Conservation (phyloP, 2,888 invertebrate genomes). For the Adelognathus sp. region DNA sequence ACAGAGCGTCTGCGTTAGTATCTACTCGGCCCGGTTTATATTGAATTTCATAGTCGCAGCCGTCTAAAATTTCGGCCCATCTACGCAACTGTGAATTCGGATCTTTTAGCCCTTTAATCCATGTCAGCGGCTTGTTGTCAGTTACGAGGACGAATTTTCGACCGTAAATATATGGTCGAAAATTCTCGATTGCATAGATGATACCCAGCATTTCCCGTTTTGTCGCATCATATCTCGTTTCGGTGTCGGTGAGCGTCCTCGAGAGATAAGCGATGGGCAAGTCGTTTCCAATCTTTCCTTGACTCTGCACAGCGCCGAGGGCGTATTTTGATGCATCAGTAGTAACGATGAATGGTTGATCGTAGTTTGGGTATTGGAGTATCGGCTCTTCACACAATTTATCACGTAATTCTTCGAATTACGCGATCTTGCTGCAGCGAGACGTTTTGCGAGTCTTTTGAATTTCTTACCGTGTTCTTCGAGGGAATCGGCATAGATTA, state of each 20-base stretch:
- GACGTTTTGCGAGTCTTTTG: not conserved
- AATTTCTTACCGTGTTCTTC: not conserved
- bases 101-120: too few species aligned
- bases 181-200: constrained; percentile 32
- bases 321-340: constrained; percentile 64
- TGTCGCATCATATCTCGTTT: constrained; percentile 48
- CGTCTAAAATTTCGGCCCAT: constrained; percentile 22
- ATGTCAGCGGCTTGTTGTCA: too few species aligned
- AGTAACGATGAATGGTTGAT: constrained; percentile 58
- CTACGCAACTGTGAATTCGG: too few species aligned
- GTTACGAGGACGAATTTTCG: constrained; percentile 36
- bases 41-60: constrained; percentile 28
- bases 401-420: constrained; percentile 48
- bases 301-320: constrained; percentile 65
- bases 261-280: constrained; percentile 51
- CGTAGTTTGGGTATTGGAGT: constrained; percentile 62
- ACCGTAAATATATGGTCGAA: constrained; percentile 49
- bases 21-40: constrained; percentile 27
- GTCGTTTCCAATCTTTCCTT: constrained; percentile 55
- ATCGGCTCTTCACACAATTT: too few species aligned
- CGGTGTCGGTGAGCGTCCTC: constrained; percentile 46
- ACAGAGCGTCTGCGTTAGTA: constrained; percentile 41
- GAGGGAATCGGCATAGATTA: not conserved
- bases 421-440: not conserved
- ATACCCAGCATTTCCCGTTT: constrained; percentile 33